Base-by-base conservation (phyloP, 2,888 invertebrate genomes). In the Ophion obscuratus region DNA sequence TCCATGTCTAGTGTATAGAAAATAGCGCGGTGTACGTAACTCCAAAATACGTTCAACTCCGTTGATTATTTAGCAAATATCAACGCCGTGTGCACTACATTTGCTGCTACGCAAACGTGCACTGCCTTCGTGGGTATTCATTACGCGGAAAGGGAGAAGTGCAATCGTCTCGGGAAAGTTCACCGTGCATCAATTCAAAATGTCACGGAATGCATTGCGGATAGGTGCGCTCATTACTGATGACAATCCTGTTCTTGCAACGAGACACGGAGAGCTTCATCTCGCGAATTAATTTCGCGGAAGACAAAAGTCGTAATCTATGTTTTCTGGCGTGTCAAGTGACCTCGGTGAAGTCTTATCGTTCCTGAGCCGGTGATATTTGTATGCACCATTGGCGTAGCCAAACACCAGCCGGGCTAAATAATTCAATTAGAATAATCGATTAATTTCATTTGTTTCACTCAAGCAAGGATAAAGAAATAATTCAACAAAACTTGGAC, bases 121-220 rank as follows among this genome's bases (percentile, higher is more conserved):
- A 20, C 10, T 11, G 27, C 47, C 82, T 76, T 75, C 79, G 82
- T 85, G 82, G 82, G 80, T 85, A 82, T 85, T 85, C 85, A 85
- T 85, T 85, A 85, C 79, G 68, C 81, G 73, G 84, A 81, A 81
- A 81, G 81, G 75, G 75, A 76, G 62, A 79, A 79, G 82, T 81
- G 79, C 80, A 85, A 85, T 82, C 85, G 79, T 61, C 82, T 82
- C 79, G 85, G 82, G 85, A 85, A 85, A 85, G 85, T 85, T 85
- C 79, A 85, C 59, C 79, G 76, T 79, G 79, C 76, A 85, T 82
- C 85, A 82, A 85, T 85, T 71, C 53, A 70, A 71, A 77, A n/a
- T 68, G 76, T 67, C 82, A 71, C 68, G 57, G 70, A 79, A 75
- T 66, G 76, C 70, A 78, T 61, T 70, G 40, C 14, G 67, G 44